Base-by-base conservation (phyloP, 2,797 vertebrate species). In the Emys orbicularis region DNA sequence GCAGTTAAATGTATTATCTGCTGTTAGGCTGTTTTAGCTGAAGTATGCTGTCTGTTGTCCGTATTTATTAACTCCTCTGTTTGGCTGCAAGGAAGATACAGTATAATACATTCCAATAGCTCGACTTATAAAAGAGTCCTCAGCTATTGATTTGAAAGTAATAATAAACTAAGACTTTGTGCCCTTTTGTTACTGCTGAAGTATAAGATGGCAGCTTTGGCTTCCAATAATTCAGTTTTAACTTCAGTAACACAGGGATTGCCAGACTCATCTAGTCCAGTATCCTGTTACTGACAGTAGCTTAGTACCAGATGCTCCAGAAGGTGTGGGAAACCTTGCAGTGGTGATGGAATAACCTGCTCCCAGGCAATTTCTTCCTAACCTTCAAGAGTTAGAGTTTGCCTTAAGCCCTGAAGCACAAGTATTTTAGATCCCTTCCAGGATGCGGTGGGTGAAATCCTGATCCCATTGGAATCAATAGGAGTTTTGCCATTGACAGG, bases 401-500 rank as follows among this genome's bases (percentile, higher is more conserved):
- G 21, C 25, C 2, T 44, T 11, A 12, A 44, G 27, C 15, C 25
- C 2, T 44, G 11, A 12, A 44, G 27, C 15, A n/a, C 31, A 16
- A 41, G 21, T n/a, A 19, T 1, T 10, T n/a, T 34, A 1, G 21
- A 47, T 12, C 44, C 72, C 41, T 47, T 44, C 25, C 25, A 13
- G 41, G 25, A 23, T 47, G 1, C 0, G 18, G 0, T 0, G 19
- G 54, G 5, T 6, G 44, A 4, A 2, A 5, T 2, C 6, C 1
- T 0, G 34, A 37, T 57, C 37, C 61, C 44, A 29, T 18, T 53
- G 49, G 52, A 8, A 47, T 50, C 21, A 3, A 1, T 8, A 1
- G 56, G 76, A 49, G 25, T 16, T 4, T 83, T 89, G 41, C 53
- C 8, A 0, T 19, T 34, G 44, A 18, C 27, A 11, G 76, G 47